phyloP scores from a whole-genome alignment of 2,888 invertebrate genomes.

The Hoplodrina ambigua region DNA sequence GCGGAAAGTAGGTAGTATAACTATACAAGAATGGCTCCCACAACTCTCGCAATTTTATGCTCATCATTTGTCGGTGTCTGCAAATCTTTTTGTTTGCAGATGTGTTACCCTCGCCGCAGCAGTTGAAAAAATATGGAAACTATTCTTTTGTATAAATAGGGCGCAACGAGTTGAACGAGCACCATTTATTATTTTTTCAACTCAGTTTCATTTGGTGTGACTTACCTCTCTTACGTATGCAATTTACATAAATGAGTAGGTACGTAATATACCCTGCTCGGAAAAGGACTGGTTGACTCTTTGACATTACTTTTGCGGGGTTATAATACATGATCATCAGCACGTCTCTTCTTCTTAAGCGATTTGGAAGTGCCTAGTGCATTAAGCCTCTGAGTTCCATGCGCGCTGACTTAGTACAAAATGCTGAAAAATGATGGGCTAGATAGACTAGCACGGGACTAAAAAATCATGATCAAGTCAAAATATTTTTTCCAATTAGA shows the following conservation, averaged over 20 bases:
- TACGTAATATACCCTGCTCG: not conserved
- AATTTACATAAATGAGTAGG: constrained; percentile 13
- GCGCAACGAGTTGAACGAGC: constrained; percentile 2
- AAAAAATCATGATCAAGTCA: too few relatives aligned
- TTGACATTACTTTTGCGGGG: not conserved
- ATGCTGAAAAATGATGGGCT: too few relatives aligned
- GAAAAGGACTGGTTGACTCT: not conserved
- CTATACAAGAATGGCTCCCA: not conserved
- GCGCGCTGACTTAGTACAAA: too few relatives aligned
- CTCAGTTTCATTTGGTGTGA: constrained; percentile 9
- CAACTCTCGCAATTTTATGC: constrained; percentile 11
- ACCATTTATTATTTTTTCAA: constrained; percentile 16
- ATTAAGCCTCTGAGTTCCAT: not conserved
- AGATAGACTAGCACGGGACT: too few relatives aligned
- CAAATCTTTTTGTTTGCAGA: constrained; percentile 21
- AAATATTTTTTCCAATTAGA: too few relatives aligned
- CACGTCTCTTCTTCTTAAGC: not conserved
- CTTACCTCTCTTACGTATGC: constrained; percentile 2
- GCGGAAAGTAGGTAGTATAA: too few relatives aligned
- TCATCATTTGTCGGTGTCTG: constrained; percentile 10
- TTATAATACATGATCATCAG: not conserved
- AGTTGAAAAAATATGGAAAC: constrained; percentile 25
- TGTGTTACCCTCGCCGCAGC: constrained; percentile 10
- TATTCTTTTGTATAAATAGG: constrained; percentile 8
- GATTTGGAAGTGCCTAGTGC: not conserved